Evolutionary conservation across 2,113 vertebrate species (phyloP).

Genomic region (Pteropus alecto): DNA sequence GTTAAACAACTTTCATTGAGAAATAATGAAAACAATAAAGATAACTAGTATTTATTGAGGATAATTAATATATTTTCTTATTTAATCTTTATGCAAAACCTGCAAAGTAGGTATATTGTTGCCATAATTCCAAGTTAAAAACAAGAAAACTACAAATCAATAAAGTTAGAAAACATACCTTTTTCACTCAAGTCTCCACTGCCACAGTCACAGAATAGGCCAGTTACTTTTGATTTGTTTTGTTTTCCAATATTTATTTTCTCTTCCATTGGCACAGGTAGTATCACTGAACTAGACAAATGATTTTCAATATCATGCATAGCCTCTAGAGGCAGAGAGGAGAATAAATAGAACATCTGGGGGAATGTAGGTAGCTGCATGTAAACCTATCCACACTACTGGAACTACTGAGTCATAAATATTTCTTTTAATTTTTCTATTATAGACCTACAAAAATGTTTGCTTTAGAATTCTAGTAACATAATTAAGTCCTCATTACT

Average conservation of each 20-base stretch:
- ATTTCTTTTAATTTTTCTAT: not conserved
- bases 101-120: not conserved
- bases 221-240: not conserved
- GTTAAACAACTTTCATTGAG: not conserved
- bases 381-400: not conserved
- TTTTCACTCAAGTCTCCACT: not conserved
- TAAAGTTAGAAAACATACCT: not conserved
- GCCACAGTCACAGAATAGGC: not conserved
- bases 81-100: not conserved
- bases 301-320: not conserved
- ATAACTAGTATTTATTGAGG: not conserved
- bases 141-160: not conserved
- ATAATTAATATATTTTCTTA: not conserved
- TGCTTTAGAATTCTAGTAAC: not conserved
- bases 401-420: not conserved
- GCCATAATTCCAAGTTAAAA: not conserved
- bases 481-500: not conserved
- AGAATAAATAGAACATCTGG: not conserved
- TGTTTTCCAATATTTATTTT: not conserved
- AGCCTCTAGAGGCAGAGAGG: not conserved
- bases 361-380: not conserved
- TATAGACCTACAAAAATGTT: not conserved
- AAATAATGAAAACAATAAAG: not conserved
- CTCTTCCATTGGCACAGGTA: not conserved
- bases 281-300: not conserved